Evolutionary conservation across 2,888 invertebrate species (phyloP).

Genomic region (Zaprionus bogoriensis): DNA sequence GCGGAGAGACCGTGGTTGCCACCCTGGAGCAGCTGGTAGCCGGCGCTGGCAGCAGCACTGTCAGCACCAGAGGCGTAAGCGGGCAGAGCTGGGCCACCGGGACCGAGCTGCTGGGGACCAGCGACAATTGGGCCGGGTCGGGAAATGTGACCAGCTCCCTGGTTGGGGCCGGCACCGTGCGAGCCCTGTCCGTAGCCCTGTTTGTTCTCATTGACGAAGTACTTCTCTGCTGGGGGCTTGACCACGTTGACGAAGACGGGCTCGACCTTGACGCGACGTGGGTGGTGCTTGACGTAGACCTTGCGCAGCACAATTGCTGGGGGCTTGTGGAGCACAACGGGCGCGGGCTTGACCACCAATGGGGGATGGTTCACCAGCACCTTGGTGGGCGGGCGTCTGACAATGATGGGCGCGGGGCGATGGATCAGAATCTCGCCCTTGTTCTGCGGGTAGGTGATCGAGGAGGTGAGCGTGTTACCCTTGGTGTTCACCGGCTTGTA

Average conservation of each 20-base stretch:
- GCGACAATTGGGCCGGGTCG: conserved; percentile 46
- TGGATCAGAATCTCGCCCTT: conserved; percentile 82
- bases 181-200: conserved; percentile 62
- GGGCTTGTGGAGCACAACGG: conserved; percentile 82
- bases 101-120: conserved; percentile 38
- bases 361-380: conserved; percentile 82
- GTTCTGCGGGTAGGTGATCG: conserved; percentile 79
- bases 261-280: conserved; percentile 81
- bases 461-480: conserved; percentile 76
- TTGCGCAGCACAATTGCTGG: conserved; percentile 82
- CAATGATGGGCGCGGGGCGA: conserved; percentile 82
- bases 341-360: conserved; percentile 82
- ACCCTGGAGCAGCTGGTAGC: conserved; percentile 75
- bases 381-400: conserved; percentile 81
- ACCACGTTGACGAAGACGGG: conserved; percentile 82
- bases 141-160: conserved; percentile 21
- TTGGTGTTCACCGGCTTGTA: conserved; percentile 76
- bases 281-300: conserved; percentile 80
- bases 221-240: conserved; percentile 82
- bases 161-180: conserved; percentile 22
- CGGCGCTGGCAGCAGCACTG: conserved; percentile 68
- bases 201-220: conserved; percentile 81
- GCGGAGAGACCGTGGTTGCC: conserved; percentile 73
- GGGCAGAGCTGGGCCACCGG: conserved; percentile 50
- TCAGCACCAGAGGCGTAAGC: conserved; percentile 69